Conservation (phyloP, 1,140 invertebrate species). For the Aphis craccivora region DNA sequence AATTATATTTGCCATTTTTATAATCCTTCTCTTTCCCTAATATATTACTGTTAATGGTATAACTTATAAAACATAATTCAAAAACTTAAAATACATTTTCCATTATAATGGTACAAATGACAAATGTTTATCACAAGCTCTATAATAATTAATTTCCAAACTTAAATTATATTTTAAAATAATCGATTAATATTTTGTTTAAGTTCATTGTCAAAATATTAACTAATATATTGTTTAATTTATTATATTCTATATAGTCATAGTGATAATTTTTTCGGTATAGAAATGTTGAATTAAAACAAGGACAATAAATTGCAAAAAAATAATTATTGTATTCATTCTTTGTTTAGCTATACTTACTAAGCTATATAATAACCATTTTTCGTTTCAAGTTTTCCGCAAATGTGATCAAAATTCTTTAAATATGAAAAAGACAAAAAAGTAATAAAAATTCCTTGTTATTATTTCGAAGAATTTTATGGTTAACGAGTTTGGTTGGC, state of each 20-base stretch:
- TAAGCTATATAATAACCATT: background rate
- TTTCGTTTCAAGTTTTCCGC: conserved; percentile 5
- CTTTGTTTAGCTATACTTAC: background rate
- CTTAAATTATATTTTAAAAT: conserved; percentile 26
- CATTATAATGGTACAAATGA: conserved; percentile 46
- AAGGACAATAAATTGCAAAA: background rate
- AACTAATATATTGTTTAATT: background rate
- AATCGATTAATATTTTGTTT: conserved; percentile 25
- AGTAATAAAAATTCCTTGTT: conserved; percentile 44
- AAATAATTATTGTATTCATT: conserved; percentile 6
- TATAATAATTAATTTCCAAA: conserved; percentile 37
- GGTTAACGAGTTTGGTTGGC: conserved; percentile 18
- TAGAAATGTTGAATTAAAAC: background rate
- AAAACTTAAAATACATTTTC: conserved; percentile 52
- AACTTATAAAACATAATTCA: conserved; percentile 50
- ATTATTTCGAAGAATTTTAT: conserved; percentile 34
- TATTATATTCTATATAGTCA: too few relatives aligned
- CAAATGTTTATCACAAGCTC: conserved; percentile 42
- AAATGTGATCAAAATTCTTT: conserved; percentile 29
- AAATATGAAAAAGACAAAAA: conserved; percentile 29
- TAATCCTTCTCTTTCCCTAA: conserved; percentile 40
- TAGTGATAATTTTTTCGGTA: background rate
- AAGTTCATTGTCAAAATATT: background rate
- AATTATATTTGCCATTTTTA: conserved; percentile 42
- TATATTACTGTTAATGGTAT: conserved; percentile 40